Evolutionary conservation across 2,797 vertebrate genomes (phyloP).

Genomic region (Tragelaphus eurycerus): DNA sequence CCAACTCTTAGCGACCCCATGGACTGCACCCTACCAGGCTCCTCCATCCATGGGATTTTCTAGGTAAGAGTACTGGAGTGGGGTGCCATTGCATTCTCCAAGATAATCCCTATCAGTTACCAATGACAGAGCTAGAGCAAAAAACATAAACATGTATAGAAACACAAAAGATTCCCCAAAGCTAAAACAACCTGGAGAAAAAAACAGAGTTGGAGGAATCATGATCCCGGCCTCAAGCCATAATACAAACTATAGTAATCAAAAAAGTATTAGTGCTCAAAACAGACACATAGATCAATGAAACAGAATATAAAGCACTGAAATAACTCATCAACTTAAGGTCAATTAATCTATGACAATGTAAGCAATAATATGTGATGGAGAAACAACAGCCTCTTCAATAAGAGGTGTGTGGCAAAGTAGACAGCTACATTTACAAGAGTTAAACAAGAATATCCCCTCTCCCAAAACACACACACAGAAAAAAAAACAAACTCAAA

Average conservation of each 20-base stretch:
- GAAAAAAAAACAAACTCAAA: not conserved
- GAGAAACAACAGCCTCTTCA: not conserved
- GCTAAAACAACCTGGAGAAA: not conserved
- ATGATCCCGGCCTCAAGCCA: not conserved
- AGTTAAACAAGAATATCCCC: not conserved
- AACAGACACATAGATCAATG: not conserved
- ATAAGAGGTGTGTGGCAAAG: not conserved
- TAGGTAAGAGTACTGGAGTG: too few relatives aligned
- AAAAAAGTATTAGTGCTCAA: not conserved
- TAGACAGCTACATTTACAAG: not conserved
- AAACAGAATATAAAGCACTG: not conserved
- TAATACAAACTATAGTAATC: not conserved
- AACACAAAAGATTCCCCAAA: not conserved
- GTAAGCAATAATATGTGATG: not conserved
- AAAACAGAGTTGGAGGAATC: not conserved
- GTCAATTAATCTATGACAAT: not conserved
- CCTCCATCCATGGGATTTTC: too few relatives aligned
- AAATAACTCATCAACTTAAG: not conserved
- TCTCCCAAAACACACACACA: not conserved
- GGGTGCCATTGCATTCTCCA: too few relatives aligned
- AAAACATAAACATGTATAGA: not conserved
- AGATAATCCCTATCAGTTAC: not conserved
- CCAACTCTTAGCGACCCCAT: too few relatives aligned
- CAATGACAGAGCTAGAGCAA: not conserved
- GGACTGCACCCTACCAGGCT: too few relatives aligned